Evolutionary conservation across 2,888 invertebrate species (phyloP), one percentile per base, ranked within the genome.

Genomic region (Troilus luridus): DNA sequence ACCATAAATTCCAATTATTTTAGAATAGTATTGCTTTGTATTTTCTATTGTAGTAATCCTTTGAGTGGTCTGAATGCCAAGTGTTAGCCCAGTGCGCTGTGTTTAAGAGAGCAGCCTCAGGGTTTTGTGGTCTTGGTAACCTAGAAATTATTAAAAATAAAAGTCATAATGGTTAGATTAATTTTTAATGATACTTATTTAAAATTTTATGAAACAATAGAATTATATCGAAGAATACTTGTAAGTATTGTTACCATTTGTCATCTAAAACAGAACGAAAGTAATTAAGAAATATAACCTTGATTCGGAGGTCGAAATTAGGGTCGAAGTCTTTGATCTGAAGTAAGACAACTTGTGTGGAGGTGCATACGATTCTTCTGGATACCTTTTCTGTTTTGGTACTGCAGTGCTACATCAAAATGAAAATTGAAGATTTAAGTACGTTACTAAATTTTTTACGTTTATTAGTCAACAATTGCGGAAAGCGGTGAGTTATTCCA

Each of bases 1-100:
- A 91, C 91, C 88, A 89, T 64, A n/a, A 56, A 56, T 19, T 77
- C 41, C 41, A 41, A 41, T 92, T 54, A 27, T 17, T 19, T 88
- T 91, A 93, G 92, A 92, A 93, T 67, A 93, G 92, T 67, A 93
- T 92, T 60, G 92, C 92, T 90, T 93, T 92, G 92, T 97, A 97
- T 95, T 96, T 96, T 95, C 96, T 96, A 94, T 96, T 96, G 94
- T 97, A 96, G 93, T 96, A 96, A 93, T 96, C 96, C 94, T 96
- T 97, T 93, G 96, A 96, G 94, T 97, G 97, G 94, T 96, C 96
- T 93, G 96, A 96, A 93, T 96, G 96, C 94, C 96, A 96, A 93
- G 95, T 95, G 93, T 92, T 92, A 77, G 92, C 93, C 92, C 92
- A 92, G 89, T 92, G 92, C 62, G 92, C 91, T n/a, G 92, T 91